phyloP scores from a whole-genome alignment of 2,888 invertebrate species.

The Agriopis aurantiaria region DNA sequence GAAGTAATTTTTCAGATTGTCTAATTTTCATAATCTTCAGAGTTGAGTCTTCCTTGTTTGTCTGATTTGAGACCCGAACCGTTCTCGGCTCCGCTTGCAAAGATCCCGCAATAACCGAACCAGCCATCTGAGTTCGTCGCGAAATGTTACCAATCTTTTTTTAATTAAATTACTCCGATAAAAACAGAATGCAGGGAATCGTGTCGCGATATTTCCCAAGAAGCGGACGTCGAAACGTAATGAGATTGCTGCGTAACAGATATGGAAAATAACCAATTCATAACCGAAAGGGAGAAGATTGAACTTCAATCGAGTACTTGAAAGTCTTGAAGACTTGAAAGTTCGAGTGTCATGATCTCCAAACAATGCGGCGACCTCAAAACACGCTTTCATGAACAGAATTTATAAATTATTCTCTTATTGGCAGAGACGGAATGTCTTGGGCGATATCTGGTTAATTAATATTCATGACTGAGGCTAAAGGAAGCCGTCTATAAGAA shows the following conservation, averaged over 20 bases:
- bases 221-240: conserved; percentile 44
- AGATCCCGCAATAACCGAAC: conserved; percentile 65
- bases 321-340: conserved; percentile 23
- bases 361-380: conserved; percentile 36
- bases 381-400: conserved; percentile 46
- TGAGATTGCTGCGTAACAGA: conserved; percentile 44
- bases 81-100: conserved; percentile 51
- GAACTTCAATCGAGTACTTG: conserved; percentile 16
- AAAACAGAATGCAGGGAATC: conserved; percentile 47
- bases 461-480: conserved; percentile 64
- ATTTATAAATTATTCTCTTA: conserved; percentile 60
- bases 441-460: conserved; percentile 56
- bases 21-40: no score
- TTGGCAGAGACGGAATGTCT: conserved; percentile 58
- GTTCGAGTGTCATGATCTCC: conserved; percentile 24
- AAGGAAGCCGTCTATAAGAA: conserved; percentile 48
- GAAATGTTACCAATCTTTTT: conserved; percentile 65
- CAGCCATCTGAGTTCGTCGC: conserved; percentile 52
- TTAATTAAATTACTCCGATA: conserved; percentile 67
- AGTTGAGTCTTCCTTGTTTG: no score
- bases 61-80: conserved; percentile 9
- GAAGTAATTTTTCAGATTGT: no score
- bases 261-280: conserved; percentile 34
- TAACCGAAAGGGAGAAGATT: conserved; percentile 10
- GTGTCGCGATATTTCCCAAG: conserved; percentile 46